Conservation (phyloP, 2,113 vertebrate species). For the Oceanites oceanicus region DNA sequence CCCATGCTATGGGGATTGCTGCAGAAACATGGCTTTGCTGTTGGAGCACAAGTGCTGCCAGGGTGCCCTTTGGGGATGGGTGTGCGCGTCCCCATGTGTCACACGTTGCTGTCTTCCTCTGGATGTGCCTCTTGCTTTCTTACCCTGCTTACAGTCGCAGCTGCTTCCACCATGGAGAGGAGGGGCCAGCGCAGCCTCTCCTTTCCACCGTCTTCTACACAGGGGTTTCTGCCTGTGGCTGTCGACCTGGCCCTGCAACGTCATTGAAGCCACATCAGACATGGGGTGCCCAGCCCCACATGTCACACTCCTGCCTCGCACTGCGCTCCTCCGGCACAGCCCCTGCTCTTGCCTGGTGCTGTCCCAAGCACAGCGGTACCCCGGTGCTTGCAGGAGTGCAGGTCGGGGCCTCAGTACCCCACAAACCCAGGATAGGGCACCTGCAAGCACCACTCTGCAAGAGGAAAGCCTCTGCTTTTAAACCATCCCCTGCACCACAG, state of each 20-base stretch:
- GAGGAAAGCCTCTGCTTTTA: neutral
- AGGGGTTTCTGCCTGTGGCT: neutral
- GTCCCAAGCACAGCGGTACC: fast-evolving
- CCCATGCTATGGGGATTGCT: fast-evolving
- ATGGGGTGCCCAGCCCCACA: neutral
- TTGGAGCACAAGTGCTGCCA: neutral
- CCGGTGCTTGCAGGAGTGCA: neutral
- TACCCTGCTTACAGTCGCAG: neutral
- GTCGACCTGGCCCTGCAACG: neutral
- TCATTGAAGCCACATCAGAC: neutral
- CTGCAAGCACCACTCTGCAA: neutral
- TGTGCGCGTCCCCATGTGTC: fast-evolving
- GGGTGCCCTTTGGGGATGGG: fast-evolving
- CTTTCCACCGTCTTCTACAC: neutral
- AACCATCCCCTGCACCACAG: neutral
- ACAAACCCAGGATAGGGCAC: neutral
- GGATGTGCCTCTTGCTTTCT: neutral
- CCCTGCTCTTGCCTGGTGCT: neutral
- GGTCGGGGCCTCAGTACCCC: neutral
- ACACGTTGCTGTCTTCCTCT: neutral
- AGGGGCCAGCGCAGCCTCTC: neutral
- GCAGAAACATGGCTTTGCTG: fast-evolving
- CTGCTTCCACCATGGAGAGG: fast-evolving
- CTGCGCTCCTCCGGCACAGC: neutral
- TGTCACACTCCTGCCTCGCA: fast-evolving